Evolutionary conservation across 1,140 invertebrate species (phyloP).

Genomic region (Bathynomus jamesi): DNA sequence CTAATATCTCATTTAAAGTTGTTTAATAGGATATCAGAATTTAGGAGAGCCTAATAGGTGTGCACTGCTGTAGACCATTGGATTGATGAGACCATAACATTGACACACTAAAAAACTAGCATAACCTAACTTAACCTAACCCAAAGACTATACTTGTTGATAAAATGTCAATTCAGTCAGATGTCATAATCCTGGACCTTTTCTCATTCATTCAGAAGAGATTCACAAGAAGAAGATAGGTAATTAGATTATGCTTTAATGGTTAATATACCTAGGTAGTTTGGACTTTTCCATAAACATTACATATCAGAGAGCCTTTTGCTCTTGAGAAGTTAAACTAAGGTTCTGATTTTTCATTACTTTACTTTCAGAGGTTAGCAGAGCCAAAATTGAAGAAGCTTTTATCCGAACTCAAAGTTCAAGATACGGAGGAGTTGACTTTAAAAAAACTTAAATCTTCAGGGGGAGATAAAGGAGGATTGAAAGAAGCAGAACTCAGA

Average conservation of each 20-base stretch:
- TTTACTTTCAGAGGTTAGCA: conserved; percentile 59
- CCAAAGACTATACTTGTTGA: no score
- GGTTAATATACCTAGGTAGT: background rate
- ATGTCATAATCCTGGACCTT: background rate
- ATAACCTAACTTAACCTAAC: no score
- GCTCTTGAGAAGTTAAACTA: background rate
- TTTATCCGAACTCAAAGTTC: conserved; percentile 78
- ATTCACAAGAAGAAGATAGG: background rate
- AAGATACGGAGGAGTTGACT: conserved; percentile 82
- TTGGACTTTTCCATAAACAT: no score
- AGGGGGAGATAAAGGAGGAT: conserved; percentile 73
- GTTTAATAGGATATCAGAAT: no score
- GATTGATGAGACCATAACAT: no score
- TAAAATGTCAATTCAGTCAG: no score
- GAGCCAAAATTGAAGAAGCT: conserved; percentile 75
- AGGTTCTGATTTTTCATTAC: conserved; percentile 5
- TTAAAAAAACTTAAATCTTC: conserved; percentile 73
- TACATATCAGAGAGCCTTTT: background rate
- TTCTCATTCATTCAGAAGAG: background rate
- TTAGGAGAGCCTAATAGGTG: no score
- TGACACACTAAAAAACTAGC: no score
- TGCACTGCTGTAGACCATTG: no score
- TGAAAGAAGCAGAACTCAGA: conserved; percentile 71
- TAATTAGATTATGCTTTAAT: background rate
- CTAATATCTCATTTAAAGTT: no score